Evolutionary conservation across 30 jellyfish, hydroid and myxozoan species (phyloP).

Genomic region (Hydra vulgaris): DNA sequence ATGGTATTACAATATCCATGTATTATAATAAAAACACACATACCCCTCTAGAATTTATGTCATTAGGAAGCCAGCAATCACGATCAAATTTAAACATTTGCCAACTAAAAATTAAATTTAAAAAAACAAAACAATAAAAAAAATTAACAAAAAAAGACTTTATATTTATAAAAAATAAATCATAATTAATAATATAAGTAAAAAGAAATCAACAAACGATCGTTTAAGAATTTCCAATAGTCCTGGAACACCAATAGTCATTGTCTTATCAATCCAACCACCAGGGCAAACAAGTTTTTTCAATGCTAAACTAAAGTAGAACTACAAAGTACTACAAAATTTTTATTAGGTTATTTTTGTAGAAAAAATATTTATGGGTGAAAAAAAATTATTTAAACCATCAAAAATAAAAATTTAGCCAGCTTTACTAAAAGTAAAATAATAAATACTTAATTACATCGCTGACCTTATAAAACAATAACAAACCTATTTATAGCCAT

Average conservation of each 20-base stretch:
- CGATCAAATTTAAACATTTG: conserved; percentile 62
- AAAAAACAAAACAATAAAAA: too few relatives aligned
- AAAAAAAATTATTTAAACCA: too few relatives aligned
- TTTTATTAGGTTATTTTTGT: too few relatives aligned
- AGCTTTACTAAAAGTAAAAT: too few relatives aligned
- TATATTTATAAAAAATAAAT: too few relatives aligned
- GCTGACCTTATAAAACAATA: too few relatives aligned
- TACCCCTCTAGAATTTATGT: conserved; percentile 66
- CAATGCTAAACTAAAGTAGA: conserved; percentile 60
- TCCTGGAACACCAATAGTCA: conserved; percentile 94
- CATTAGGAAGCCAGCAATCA: conserved; percentile 84
- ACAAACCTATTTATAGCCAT: conserved; percentile 82
- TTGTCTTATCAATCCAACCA: conserved; percentile 90
- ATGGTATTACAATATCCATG: too few relatives aligned
- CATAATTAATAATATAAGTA: neutral
- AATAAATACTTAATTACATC: too few relatives aligned
- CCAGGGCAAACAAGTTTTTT: conserved; percentile 74
- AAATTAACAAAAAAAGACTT: too few relatives aligned
- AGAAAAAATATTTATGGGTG: too few relatives aligned
- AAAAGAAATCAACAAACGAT: conserved; percentile 33
- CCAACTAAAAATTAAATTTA: conserved; percentile 38
- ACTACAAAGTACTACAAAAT: too few relatives aligned
- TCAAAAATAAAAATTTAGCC: too few relatives aligned
- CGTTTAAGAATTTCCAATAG: conserved; percentile 47
- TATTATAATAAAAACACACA: conserved; percentile 6